These are phyloP conservation scores for Brassicogethes aeneus DNA, from an alignment of 2,888 invertebrate genomes.

Conservation along the genomic window DNA sequence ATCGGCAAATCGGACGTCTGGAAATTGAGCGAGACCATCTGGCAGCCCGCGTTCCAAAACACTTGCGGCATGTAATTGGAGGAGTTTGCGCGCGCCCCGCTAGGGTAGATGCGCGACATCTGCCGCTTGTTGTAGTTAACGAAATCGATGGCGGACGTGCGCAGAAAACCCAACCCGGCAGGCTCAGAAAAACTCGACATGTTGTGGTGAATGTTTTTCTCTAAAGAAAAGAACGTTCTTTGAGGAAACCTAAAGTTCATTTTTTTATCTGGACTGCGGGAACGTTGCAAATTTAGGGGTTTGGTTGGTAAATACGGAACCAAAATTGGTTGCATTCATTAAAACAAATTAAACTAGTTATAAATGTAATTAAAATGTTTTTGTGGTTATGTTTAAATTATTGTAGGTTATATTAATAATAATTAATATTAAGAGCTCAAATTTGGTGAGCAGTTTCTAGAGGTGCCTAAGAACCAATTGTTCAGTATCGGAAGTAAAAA, in stretches of 20 bases:
- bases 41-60: constrained; percentile 99
- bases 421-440: too few species aligned
- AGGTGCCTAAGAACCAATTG: too few species aligned
- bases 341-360: too few species aligned
- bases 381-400: too few species aligned
- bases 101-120: constrained; percentile 98
- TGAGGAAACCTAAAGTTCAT: too few species aligned
- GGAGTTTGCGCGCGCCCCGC: constrained; percentile 96
- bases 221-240: constrained; percentile 52
- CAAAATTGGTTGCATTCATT: too few species aligned
- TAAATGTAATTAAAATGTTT: too few species aligned
- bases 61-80: constrained; percentile 99
- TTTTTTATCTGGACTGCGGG: not conserved
- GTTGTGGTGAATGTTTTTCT: constrained; percentile 91
- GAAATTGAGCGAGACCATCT: constrained; percentile 99
- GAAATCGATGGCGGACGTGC: constrained; percentile 94
- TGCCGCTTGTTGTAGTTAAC: constrained; percentile 99
- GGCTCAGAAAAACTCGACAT: constrained; percentile 99
- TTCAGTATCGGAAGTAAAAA: too few species aligned
- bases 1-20: constrained; percentile 98
- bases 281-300: not conserved
- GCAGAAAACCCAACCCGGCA: constrained; percentile 90
- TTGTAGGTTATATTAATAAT: too few species aligned
- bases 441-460: too few species aligned
- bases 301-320: too few species aligned